phyloP scores from a whole-genome alignment of 2,113 vertebrate genomes.

The Nesogale talazaci region DNA sequence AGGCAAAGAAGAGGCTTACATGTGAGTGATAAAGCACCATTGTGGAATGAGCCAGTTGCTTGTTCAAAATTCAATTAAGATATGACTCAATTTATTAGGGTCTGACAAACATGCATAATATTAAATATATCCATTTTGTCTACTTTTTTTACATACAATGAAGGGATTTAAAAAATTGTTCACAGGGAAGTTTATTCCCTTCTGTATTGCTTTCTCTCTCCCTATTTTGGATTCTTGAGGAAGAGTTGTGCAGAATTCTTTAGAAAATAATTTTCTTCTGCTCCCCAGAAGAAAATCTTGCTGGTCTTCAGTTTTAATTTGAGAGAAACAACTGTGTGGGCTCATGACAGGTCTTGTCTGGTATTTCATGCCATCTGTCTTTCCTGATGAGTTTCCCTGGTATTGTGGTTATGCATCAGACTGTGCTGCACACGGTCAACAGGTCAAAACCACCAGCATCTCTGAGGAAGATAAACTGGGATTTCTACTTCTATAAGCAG shows the following conservation, averaged over 20 bases:
- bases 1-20: neutral
- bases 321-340: neutral
- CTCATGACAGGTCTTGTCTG: neutral
- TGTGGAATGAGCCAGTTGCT: neutral
- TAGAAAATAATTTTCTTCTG: neutral
- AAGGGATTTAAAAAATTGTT: neutral
- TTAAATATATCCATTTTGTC: constrained; percentile 39
- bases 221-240: neutral
- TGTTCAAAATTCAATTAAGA: constrained; percentile 12
- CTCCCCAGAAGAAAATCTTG: neutral
- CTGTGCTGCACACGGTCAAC: no score
- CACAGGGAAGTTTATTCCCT: neutral
- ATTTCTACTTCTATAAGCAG: no score
- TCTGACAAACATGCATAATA: neutral
- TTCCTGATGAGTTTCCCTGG: neutral
- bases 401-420: no score
- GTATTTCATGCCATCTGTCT: neutral
- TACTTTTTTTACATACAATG: constrained; percentile 23
- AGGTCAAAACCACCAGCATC: no score
- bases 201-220: neutral
- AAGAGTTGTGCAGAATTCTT: neutral
- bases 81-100: constrained; percentile 27
- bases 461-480: no score
- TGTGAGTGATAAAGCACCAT: neutral
- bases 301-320: neutral